A percentile compares a stretch with the other conserved stretches of the same genome.
phyloP scores from a whole-genome alignment of 2,797 vertebrate species.

The Tadarida brasiliensis region DNA sequence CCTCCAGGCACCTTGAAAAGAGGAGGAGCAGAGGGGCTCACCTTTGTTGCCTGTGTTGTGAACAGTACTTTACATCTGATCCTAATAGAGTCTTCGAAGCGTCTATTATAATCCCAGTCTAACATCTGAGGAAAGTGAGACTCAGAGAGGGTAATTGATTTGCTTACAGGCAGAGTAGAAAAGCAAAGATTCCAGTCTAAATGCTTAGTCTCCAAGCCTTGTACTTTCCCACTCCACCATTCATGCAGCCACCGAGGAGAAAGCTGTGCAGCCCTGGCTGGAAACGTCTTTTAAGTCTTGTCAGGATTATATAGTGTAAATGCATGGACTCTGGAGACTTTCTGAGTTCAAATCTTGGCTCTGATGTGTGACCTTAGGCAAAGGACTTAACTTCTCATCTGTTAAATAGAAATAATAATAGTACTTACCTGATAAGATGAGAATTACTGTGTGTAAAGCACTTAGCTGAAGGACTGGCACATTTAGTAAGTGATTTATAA shows the following conservation, averaged over 20 bases:
- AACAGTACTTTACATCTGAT: not conserved
- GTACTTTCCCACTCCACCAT: not conserved
- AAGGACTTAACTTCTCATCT: constrained; percentile 18
- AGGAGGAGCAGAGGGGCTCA: not conserved
- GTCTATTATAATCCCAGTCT: not conserved
- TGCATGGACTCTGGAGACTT: not conserved
- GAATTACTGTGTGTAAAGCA: not conserved
- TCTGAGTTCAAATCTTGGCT: not conserved
- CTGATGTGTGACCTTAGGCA: not conserved
- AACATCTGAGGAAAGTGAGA: not conserved
- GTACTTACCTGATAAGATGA: not conserved
- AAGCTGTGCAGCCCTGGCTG: not conserved
- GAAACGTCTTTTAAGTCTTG: not conserved
- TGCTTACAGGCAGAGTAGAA: not conserved
- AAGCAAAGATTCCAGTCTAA: not conserved
- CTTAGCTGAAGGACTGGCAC: not conserved
- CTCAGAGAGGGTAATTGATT: not conserved
- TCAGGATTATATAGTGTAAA: not conserved
- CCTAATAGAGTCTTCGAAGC: not conserved
- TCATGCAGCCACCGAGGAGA: not conserved
- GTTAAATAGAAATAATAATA: not conserved
- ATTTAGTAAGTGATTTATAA: not conserved
- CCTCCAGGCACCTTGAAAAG: not conserved
- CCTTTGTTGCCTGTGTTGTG: not conserved
- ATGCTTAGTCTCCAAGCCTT: not conserved